Evolutionary conservation across 2,113 vertebrate species (phyloP), one percentile per base, ranked within the genome.

Genomic region (Larimichthys crocea): DNA sequence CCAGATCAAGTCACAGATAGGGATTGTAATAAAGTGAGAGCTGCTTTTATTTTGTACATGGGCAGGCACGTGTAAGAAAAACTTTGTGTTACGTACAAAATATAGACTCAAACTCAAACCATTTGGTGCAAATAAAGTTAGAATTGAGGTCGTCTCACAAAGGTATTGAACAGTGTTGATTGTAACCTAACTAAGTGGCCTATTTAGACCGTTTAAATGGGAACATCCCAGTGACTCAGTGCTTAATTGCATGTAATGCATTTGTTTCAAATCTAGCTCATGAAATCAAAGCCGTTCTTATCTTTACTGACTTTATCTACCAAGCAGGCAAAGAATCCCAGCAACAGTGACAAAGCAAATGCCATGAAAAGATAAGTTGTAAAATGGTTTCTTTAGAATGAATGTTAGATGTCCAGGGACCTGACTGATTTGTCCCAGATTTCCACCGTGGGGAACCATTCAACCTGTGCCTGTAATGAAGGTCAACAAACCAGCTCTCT

Each of bases 101-200:
- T 35, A 48, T 26, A 74, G 44, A 64, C 14, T 63, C 53, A 50
- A 42, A 52, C 66, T 76, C 48, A 59, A 78, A 74, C 61, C 4
- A 69, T 83, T 76, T 79, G 26, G 68, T 65, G 40, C 49, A 57
- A 71, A 69, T 71, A 82, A 71, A 79, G 77, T 76, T 76, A 35
- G 50, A 83, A 87, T 84, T 76, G 55, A 86, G 88, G 84, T 73
- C 84, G 88, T 53, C 78, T 84, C 88, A 83, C 76, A 77, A 66
- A 80, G 66, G 73, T 82, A 85, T 90, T 87, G 69, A 90, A 44
- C 76, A 24, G 49, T 80, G 64, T 83, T 80, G 74, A 88, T 86
- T 88, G 86, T 71, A 80, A 76, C 72, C 80, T 76, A 89, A 78
- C 82, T 88, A 91, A 90, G 80, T 92, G 88, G 59, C 83, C 88